phyloP scores from a whole-genome alignment of 53 echinoderm and acorn worm genomes.

The Apostichopus leukothele region DNA sequence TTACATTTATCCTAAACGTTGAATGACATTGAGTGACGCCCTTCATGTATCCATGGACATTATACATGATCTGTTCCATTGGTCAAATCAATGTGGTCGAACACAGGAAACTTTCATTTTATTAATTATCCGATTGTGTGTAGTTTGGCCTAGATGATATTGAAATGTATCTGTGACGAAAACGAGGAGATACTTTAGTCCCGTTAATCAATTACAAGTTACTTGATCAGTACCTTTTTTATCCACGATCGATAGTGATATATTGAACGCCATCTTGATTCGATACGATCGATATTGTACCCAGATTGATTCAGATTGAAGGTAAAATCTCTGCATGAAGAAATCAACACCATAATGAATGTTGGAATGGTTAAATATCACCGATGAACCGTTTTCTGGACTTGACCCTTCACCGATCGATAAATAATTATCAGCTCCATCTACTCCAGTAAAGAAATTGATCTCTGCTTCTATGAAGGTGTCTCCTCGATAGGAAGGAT shows the following conservation, averaged over 20 bases:
- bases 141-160: too few relatives aligned
- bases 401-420: not conserved
- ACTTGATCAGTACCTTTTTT: not conserved
- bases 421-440: constrained; percentile 16
- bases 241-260: not conserved
- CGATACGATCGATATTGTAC: constrained; percentile 16
- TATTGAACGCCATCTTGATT: constrained; percentile 3
- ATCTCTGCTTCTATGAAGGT: not conserved
- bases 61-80: too few relatives aligned
- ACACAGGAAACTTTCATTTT: too few relatives aligned
- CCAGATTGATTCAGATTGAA: not conserved
- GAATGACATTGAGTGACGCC: too few relatives aligned
- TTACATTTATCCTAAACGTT: too few relatives aligned
- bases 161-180: too few relatives aligned
- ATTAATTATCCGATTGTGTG: too few relatives aligned
- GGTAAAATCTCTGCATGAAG: not conserved
- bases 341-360: constrained; percentile 24
- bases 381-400: not conserved
- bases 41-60: too few relatives aligned
- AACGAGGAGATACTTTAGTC: too few relatives aligned
- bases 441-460: not conserved
- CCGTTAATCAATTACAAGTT: too few relatives aligned
- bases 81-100: too few relatives aligned
- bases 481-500: not conserved
- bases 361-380: constrained; percentile 20